These are phyloP conservation scores for Odontamblyopus lacepedii DNA, from an alignment of 2,797 vertebrate genomes.

Conservation along the genomic window DNA sequence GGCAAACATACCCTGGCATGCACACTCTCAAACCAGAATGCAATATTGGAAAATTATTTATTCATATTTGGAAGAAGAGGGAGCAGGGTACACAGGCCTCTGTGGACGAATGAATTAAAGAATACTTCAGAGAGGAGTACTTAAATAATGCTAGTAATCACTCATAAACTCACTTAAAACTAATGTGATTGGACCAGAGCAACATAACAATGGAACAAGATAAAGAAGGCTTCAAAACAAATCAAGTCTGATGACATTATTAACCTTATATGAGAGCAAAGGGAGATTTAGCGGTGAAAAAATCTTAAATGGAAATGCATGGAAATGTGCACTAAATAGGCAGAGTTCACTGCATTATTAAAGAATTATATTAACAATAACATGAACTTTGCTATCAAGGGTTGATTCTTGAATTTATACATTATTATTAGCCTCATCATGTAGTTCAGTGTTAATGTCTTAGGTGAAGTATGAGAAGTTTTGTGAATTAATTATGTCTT, in stretches of 20 bases:
- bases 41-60: slow-evolving; percentile 47
- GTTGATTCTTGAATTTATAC: background rate
- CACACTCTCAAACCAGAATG: slow-evolving; percentile 10
- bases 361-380: background rate
- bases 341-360: slow-evolving; percentile 1
- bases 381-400: background rate
- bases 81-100: slow-evolving; percentile 32
- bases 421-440: slow-evolving; percentile 2
- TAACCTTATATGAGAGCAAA: slow-evolving; percentile 5
- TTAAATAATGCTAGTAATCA: slow-evolving; percentile 15
- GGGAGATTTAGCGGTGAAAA: background rate
- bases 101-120: slow-evolving; percentile 36
- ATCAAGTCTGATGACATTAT: slow-evolving; percentile 11
- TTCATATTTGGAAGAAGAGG: slow-evolving; percentile 55
- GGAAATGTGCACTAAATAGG: background rate
- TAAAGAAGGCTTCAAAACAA: slow-evolving; percentile 10
- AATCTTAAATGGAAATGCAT: background rate
- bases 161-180: slow-evolving; percentile 12
- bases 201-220: slow-evolving; percentile 15
- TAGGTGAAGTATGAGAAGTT: background rate
- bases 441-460: background rate
- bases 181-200: slow-evolving; percentile 6
- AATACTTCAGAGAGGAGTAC: slow-evolving; percentile 13
- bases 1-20: slow-evolving; percentile 12
- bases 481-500: background rate